Percentiles rank a stretch among this genome's conserved stretches.
These are phyloP conservation scores for Argyra leucocephala DNA, from an alignment of 2,888 invertebrate genomes.

Conservation along the genomic window DNA sequence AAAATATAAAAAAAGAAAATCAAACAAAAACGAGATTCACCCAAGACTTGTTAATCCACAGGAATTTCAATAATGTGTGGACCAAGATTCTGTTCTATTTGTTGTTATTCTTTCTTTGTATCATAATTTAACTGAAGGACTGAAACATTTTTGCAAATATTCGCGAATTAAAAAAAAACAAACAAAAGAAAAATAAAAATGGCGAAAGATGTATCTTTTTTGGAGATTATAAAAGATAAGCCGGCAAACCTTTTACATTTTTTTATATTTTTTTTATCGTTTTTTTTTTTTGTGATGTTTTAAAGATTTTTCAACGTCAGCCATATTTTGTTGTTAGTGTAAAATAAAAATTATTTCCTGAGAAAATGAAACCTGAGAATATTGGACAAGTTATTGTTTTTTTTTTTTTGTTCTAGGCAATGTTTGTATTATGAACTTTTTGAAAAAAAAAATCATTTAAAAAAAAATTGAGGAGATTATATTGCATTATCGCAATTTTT, in stretches of 20 bases:
- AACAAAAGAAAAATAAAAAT: not conserved
- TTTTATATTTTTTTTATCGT: not conserved
- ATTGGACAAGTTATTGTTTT: not conserved
- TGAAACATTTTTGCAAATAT: not conserved
- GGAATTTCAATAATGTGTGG: not conserved
- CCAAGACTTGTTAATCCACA: not conserved
- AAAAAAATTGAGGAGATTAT: too few species aligned
- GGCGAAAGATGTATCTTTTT: not conserved
- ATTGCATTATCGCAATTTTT: too few species aligned
- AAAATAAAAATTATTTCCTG: not conserved
- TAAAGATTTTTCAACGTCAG: not conserved
- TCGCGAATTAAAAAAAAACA: not conserved
- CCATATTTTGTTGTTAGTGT: not conserved
- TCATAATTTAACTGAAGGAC: not conserved
- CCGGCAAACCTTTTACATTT: not conserved
- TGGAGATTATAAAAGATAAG: not conserved
- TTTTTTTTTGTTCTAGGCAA: not conserved
- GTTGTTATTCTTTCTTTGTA: not conserved
- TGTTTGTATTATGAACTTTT: not conserved
- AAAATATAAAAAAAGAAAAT: too few species aligned
- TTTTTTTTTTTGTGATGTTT: not conserved
- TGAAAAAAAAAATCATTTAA: too few species aligned
- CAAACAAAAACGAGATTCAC: too few species aligned
- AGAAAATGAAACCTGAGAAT: conserved; percentile 1
- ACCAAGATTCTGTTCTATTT: not conserved